Evolutionary conservation across 2,888 invertebrate species (phyloP).

Genomic region (Drosophila siamana): DNA sequence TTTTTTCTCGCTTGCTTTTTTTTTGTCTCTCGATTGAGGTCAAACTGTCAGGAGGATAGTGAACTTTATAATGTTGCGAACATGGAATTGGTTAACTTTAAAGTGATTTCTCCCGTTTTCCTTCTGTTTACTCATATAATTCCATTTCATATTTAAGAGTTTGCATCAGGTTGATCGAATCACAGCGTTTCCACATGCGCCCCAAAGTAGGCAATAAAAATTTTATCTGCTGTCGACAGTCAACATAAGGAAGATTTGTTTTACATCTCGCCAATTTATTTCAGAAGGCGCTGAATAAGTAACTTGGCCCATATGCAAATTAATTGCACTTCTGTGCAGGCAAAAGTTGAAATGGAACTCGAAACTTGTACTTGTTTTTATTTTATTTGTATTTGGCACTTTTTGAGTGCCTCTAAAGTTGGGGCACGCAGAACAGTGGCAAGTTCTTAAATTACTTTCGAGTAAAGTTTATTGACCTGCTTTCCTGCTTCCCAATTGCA

Average conservation of each 20-base stretch:
- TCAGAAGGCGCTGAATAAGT: background rate
- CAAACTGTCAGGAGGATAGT: slow-evolving; percentile 75
- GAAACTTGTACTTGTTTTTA: slow-evolving; percentile 14
- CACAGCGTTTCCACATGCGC: slow-evolving; percentile 1
- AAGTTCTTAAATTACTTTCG: slow-evolving; percentile 68
- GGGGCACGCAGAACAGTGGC: slow-evolving; percentile 20
- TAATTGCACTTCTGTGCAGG: slow-evolving; percentile 46
- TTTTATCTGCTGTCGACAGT: background rate
- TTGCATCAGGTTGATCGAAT: background rate
- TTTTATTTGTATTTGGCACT: slow-evolving; percentile 18
- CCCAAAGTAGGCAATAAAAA: slow-evolving; percentile 29
- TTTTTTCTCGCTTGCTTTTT: slow-evolving; percentile 23
- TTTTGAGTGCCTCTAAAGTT: slow-evolving; percentile 50
- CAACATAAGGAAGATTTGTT: background rate
- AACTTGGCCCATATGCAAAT: slow-evolving; percentile 45
- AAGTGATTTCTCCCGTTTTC: slow-evolving; percentile 25
- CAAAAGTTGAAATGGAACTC: slow-evolving; percentile 24
- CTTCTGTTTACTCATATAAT: background rate
- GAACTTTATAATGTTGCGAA: slow-evolving; percentile 66
- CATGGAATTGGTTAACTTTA: slow-evolving; percentile 60
- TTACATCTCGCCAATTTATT: slow-evolving; percentile 1
- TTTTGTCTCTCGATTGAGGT: slow-evolving; percentile 62
- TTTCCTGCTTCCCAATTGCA: slow-evolving; percentile 4
- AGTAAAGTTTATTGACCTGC: slow-evolving; percentile 44
- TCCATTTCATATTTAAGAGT: background rate